Conservation (phyloP, 2,888 invertebrate species). For the Cheilosia impressa region DNA sequence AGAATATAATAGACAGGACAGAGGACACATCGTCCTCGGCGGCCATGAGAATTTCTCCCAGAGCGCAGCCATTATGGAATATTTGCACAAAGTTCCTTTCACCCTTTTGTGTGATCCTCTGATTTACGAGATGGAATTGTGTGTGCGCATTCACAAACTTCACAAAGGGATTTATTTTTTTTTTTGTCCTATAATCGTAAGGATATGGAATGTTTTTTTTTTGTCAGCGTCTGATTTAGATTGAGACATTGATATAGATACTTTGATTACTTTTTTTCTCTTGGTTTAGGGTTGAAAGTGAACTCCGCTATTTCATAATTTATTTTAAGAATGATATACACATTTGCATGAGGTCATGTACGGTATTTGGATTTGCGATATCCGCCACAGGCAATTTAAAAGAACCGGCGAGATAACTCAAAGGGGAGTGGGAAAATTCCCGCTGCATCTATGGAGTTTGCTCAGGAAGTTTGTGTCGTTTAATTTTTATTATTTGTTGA, state of each 20-base stretch:
- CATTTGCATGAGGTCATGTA: constrained; percentile 57
- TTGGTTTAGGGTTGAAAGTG: constrained; percentile 40
- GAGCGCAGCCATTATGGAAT: constrained; percentile 71
- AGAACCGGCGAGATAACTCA: neutral
- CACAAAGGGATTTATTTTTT: constrained; percentile 51
- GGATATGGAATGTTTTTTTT: constrained; percentile 15
- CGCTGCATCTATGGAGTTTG: neutral
- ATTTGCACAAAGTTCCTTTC: constrained; percentile 67
- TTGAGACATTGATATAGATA: constrained; percentile 54
- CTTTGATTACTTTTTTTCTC: constrained; percentile 1
- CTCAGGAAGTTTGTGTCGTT: neutral
- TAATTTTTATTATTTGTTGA: constrained; percentile 34
- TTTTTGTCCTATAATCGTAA: constrained; percentile 21
- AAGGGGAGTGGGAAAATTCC: neutral
- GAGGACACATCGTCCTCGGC: constrained; percentile 45
- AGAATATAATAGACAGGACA: constrained; percentile 44
- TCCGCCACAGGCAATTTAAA: neutral
- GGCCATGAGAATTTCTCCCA: constrained; percentile 66
- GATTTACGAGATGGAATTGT: constrained; percentile 69
- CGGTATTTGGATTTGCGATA: constrained; percentile 27
- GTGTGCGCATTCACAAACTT: constrained; percentile 34
- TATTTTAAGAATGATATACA: constrained; percentile 9
- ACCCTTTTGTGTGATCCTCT: constrained; percentile 73
- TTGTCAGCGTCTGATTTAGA: constrained; percentile 27
- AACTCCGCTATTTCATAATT: constrained; percentile 11